Conservation (phyloP, 37 sponge, comb jelly and placozoan species). For the Halisarca cf. caerulea region DNA sequence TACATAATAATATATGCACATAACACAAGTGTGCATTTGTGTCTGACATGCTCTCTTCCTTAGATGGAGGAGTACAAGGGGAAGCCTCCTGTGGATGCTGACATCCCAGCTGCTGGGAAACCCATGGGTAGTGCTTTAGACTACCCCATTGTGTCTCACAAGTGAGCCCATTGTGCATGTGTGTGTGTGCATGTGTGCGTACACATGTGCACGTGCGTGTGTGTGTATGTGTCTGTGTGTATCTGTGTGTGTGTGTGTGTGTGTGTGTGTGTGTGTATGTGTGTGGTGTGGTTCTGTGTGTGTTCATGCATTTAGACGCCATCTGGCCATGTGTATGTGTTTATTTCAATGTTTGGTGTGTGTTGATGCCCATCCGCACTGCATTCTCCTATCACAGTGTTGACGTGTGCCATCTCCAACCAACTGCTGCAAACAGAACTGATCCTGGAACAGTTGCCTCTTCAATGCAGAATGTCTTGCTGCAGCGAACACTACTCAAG, state of each 20-base stretch:
- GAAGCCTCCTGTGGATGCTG: slow-evolving; percentile 32
- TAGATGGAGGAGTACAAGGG: slow-evolving; percentile 43
- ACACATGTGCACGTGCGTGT: neutral
- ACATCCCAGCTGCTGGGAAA: slow-evolving; percentile 48
- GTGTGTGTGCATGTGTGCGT: neutral
- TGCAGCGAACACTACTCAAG: slow-evolving; percentile 57
- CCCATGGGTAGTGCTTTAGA: slow-evolving; percentile 14
- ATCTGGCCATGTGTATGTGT: too few relatives aligned
- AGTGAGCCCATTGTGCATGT: slow-evolving; percentile 26
- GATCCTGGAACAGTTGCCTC: neutral
- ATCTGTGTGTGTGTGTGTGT: too few relatives aligned
- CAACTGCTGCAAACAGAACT: neutral
- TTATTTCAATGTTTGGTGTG: too few relatives aligned
- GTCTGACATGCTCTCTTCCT: neutral
- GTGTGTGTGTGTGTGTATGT: too few relatives aligned
- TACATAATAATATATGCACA: too few relatives aligned
- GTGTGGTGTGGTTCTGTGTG: too few relatives aligned
- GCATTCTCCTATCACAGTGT: neutral
- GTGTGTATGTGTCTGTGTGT: too few relatives aligned
- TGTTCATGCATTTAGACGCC: too few relatives aligned
- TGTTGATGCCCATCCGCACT: neutral
- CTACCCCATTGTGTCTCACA: slow-evolving; percentile 46
- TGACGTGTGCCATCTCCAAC: slow-evolving; percentile 20
- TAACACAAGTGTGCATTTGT: too few relatives aligned
- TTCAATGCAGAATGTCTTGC: slow-evolving; percentile 50